These are phyloP conservation scores for Drosophila navojoa DNA, from an alignment of 1,140 invertebrate genomes.

Conservation along the genomic window DNA sequence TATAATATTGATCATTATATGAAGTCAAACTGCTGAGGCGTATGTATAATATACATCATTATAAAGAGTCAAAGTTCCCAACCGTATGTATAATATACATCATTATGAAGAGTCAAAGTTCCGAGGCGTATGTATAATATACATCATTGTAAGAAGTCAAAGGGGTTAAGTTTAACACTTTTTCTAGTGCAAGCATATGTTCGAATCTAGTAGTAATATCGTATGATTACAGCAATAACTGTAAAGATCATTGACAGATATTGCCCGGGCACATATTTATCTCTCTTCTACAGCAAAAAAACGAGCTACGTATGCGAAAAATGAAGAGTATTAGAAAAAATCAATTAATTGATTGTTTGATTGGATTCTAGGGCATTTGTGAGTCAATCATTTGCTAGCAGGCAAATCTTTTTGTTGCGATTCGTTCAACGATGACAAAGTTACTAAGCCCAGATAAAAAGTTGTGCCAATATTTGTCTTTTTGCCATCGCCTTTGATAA, in stretches of 20 bases:
- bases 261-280: too few relatives aligned
- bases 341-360: too few relatives aligned
- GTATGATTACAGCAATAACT: too few relatives aligned
- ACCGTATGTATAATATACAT: constrained; percentile 2
- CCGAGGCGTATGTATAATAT: constrained; percentile 1
- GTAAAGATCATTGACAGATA: too few relatives aligned
- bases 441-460: constrained; percentile 69
- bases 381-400: background rate
- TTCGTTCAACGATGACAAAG: constrained; percentile 43
- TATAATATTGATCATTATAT: constrained; percentile 7
- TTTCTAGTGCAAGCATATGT: background rate
- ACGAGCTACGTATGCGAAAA: too few relatives aligned
- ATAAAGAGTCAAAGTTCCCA: background rate
- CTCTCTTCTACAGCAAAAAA: too few relatives aligned
- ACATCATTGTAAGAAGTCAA: background rate
- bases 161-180: background rate
- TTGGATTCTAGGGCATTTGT: constrained; percentile 3
- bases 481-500: constrained; percentile 49
- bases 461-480: constrained; percentile 68
- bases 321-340: too few relatives aligned
- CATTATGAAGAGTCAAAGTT: background rate
- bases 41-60: constrained; percentile 9
- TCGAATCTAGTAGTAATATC: background rate
- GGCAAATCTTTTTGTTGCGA: background rate
- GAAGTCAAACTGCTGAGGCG: background rate